Percentiles rank a stretch among this genome's conserved stretches.
These are phyloP conservation scores for Embiotoca jacksoni DNA, from an alignment of 2,113 vertebrate species.

Conservation along the genomic window DNA sequence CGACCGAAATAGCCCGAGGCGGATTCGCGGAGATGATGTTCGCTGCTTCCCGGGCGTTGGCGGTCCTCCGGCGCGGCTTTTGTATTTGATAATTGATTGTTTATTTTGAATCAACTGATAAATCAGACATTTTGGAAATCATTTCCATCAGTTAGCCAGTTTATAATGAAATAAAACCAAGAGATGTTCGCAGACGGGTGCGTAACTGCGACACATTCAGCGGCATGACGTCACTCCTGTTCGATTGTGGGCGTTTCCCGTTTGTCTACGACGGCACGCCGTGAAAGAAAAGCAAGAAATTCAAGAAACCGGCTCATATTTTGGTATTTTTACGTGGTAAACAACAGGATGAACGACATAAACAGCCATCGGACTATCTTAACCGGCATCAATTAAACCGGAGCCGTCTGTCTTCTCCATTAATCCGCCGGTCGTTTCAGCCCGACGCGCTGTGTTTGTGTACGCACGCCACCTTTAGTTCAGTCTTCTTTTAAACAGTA, in stretches of 20 bases:
- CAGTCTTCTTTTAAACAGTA: too few relatives aligned
- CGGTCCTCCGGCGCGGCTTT: neutral
- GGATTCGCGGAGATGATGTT: conserved; percentile 39
- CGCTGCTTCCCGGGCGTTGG: conserved; percentile 23
- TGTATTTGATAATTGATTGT: neutral
- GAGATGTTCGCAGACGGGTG: neutral
- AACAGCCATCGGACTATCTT: too few relatives aligned
- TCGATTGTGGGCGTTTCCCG: neutral
- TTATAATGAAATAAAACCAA: neutral
- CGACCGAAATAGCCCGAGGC: conserved; percentile 53
- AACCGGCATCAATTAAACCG: too few relatives aligned
- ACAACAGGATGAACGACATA: too few relatives aligned
- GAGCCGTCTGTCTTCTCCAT: too few relatives aligned
- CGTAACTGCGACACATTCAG: neutral
- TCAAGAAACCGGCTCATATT: too few relatives aligned
- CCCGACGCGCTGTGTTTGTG: too few relatives aligned
- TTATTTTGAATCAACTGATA: neutral
- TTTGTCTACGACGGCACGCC: neutral
- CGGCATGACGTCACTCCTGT: neutral
- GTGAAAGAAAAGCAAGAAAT: neutral
- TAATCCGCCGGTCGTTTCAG: too few relatives aligned
- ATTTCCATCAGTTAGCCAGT: neutral
- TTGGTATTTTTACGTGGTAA: too few relatives aligned
- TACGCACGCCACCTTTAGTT: too few relatives aligned
- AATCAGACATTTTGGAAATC: neutral